A percentile compares a stretch with the other conserved stretches of the same genome.
Evolutionary conservation across 2,888 invertebrate genomes (phyloP).

Genomic region (Drosophila parthenogenetica): DNA sequence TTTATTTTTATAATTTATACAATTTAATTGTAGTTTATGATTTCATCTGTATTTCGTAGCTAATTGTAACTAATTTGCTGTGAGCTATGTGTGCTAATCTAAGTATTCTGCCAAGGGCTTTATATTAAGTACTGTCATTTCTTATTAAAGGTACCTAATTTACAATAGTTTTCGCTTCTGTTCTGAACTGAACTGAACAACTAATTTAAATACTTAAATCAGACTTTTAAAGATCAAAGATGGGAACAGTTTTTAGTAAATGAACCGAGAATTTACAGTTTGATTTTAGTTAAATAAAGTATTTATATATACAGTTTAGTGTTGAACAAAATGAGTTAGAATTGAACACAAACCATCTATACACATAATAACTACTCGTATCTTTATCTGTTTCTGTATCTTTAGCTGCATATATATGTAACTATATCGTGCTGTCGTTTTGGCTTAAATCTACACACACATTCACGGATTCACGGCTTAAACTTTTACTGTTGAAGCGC

Average conservation of each 20-base stretch:
- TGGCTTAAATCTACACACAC: constrained; percentile 49
- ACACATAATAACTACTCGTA: constrained; percentile 46
- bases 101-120: constrained; percentile 44
- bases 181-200: not conserved
- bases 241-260: not conserved
- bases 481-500: constrained; percentile 54
- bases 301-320: constrained; percentile 39
- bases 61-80: constrained; percentile 57
- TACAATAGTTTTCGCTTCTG: constrained; percentile 80
- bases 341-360: constrained; percentile 24
- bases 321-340: constrained; percentile 26
- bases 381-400: constrained; percentile 4
- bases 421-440: not conserved
- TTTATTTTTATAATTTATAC: constrained; percentile 54
- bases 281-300: not conserved
- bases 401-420: not conserved
- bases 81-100: constrained; percentile 52
- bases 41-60: constrained; percentile 48
- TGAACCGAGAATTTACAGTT: not conserved
- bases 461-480: constrained; percentile 23
- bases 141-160: constrained; percentile 84
- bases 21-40: constrained; percentile 75
- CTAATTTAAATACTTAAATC: constrained; percentile 2
- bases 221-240: constrained; percentile 8
- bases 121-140: constrained; percentile 41